Percentiles rank a stretch among this genome's conserved stretches.
Evolutionary conservation across 2,797 vertebrate species (phyloP).

Genomic region (Catostomus latipinnis): DNA sequence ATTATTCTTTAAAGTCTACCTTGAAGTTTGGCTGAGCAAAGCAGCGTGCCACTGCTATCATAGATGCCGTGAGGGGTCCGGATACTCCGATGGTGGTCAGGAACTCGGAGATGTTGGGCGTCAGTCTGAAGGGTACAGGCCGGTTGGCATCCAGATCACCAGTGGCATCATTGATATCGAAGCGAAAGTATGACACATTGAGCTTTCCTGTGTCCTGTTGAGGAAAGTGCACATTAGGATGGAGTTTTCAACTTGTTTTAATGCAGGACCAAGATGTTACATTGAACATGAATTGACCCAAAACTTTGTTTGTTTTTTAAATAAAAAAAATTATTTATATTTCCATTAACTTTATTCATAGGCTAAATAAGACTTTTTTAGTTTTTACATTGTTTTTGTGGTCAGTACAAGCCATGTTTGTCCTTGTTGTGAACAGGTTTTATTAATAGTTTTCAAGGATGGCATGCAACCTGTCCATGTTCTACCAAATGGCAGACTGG

Average conservation of each 20-base stretch:
- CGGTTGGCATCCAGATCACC: conserved; percentile 97
- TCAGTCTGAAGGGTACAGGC: conserved; percentile 94
- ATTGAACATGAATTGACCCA: no score
- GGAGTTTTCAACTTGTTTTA: not conserved
- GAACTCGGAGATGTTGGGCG: conserved; percentile 97
- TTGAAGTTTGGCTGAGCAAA: conserved; percentile 99
- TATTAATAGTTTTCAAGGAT: no score
- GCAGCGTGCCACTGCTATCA: conserved; percentile 97
- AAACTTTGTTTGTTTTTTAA: no score
- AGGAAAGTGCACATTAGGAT: not conserved
- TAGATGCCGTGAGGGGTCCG: conserved; percentile 93
- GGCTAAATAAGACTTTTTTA: no score
- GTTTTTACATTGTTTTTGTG: no score
- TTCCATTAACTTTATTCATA: no score
- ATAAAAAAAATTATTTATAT: no score
- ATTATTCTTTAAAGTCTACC: conserved; percentile 70
- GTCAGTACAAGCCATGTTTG: no score
- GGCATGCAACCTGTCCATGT: no score
- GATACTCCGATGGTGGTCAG: conserved; percentile 96
- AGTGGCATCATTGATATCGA: conserved; percentile 96
- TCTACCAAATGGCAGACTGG: no score
- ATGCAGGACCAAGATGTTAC: no score
- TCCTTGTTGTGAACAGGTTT: no score
- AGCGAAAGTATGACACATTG: conserved; percentile 97
- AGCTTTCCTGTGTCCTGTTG: conserved; percentile 94